phyloP scores from a whole-genome alignment of 2,797 vertebrate species.

The Cyclura pinguis region DNA sequence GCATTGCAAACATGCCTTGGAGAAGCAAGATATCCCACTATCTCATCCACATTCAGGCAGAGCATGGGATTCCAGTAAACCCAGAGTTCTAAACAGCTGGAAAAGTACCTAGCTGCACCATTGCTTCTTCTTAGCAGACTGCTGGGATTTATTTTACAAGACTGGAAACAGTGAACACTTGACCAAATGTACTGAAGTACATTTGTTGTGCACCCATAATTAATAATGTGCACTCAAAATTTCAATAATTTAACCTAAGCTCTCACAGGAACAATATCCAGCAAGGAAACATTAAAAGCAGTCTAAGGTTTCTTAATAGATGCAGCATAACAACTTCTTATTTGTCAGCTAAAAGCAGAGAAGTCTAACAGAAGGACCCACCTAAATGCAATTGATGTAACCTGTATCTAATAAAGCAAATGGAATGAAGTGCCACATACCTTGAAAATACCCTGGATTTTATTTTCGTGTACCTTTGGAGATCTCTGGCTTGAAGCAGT shows the following conservation, averaged over 20 bases:
- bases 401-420: background rate
- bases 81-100: too few relatives aligned
- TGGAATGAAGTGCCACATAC: background rate
- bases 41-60: too few relatives aligned
- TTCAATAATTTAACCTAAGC: slow-evolving; percentile 69
- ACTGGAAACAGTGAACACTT: slow-evolving; percentile 50
- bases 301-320: slow-evolving; percentile 9
- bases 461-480: background rate
- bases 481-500: background rate
- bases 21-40: background rate
- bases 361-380: background rate
- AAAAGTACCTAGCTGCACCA: background rate
- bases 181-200: slow-evolving; percentile 48
- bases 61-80: background rate
- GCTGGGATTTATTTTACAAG: slow-evolving; percentile 66
- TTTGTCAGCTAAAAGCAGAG: slow-evolving; percentile 4
- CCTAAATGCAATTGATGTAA: background rate
- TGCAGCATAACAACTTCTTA: background rate
- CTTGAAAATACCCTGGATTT: background rate
- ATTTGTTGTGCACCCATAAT: slow-evolving; percentile 36
- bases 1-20: too few relatives aligned
- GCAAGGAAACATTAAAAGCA: slow-evolving; percentile 43
- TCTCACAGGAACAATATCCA: slow-evolving; percentile 29
- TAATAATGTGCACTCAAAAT: slow-evolving; percentile 56
- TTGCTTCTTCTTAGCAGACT: slow-evolving; percentile 14